These are phyloP conservation scores for Neodontobutis hainanensis DNA, from an alignment of 2,113 vertebrate species.

Conservation along the genomic window DNA sequence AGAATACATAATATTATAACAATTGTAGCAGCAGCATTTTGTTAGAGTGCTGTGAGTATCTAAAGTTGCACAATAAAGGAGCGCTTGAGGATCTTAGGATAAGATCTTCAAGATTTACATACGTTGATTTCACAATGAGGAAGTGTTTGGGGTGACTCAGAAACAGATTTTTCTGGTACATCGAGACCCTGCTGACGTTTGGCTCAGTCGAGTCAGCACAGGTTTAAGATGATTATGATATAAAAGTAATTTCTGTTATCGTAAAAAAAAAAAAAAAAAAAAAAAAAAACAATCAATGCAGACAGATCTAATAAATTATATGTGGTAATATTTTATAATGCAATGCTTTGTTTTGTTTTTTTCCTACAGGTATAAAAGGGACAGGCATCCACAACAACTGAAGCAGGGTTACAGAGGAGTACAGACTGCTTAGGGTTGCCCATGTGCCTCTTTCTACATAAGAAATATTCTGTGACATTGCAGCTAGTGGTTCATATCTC, in stretches of 20 bases:
- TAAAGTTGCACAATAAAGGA: too few species aligned
- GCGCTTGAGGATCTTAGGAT: too few species aligned
- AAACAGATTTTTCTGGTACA: not conserved
- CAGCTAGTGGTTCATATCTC: not conserved
- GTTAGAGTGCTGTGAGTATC: too few species aligned
- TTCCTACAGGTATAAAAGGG: conserved; percentile 66
- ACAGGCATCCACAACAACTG: conserved; percentile 33
- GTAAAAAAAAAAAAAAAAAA: too few species aligned
- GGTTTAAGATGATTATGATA: not conserved
- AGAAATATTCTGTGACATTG: not conserved
- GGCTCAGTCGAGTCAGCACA: conserved; percentile 13
- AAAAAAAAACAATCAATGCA: too few species aligned
- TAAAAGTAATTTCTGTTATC: not conserved
- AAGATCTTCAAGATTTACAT: too few species aligned
- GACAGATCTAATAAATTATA: too few species aligned
- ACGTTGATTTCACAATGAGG: too few species aligned
- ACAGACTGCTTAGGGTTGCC: conserved; percentile 20
- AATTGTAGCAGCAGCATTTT: too few species aligned
- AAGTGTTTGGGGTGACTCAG: too few species aligned
- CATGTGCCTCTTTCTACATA: conserved; percentile 6
- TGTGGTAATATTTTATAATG: not conserved
- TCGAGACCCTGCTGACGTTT: conserved; percentile 6
- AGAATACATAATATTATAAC: too few species aligned
- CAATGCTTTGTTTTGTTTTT: not conserved
- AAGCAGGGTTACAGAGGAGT: conserved; percentile 56